A percentile compares a stretch with the other conserved stretches of the same genome.
Evolutionary conservation across 2,797 vertebrate genomes (phyloP).

Genomic region (Sebastes glaucus): DNA sequence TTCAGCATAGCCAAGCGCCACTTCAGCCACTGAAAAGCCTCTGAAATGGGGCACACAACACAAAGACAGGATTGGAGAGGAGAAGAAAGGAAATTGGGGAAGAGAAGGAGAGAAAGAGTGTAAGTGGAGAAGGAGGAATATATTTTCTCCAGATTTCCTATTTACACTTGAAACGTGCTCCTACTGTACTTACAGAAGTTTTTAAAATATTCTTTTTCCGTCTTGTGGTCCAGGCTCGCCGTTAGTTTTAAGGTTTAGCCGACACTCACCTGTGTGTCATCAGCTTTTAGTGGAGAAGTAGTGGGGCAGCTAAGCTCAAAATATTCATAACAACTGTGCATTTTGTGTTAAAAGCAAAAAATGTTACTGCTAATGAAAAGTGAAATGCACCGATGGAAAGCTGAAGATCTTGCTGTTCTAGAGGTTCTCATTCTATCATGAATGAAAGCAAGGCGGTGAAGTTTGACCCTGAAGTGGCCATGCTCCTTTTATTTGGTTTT

Average conservation of each 20-base stretch:
- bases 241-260: background rate
- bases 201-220: constrained; percentile 4
- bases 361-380: too few species aligned
- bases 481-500: too few species aligned
- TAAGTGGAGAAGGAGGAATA: constrained; percentile 45
- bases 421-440: too few species aligned
- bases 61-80: constrained; percentile 71
- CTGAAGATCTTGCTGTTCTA: too few species aligned
- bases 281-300: too few species aligned
- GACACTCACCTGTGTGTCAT: constrained; percentile 40
- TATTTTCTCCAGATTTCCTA: constrained; percentile 25
- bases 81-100: constrained; percentile 55
- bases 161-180: constrained; percentile 20
- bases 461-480: too few species aligned
- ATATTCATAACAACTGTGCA: too few species aligned
- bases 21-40: constrained; percentile 84
- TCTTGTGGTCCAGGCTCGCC: background rate
- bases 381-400: too few species aligned
- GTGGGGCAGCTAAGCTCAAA: too few species aligned
- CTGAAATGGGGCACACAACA: constrained; percentile 75
- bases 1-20: constrained; percentile 85
- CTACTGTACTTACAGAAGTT: background rate
- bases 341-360: too few species aligned
- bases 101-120: constrained; percentile 38
- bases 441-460: too few species aligned